These are phyloP conservation scores for Corythoichthys intestinalis DNA, from an alignment of 2,113 vertebrate genomes.

Conservation along the genomic window DNA sequence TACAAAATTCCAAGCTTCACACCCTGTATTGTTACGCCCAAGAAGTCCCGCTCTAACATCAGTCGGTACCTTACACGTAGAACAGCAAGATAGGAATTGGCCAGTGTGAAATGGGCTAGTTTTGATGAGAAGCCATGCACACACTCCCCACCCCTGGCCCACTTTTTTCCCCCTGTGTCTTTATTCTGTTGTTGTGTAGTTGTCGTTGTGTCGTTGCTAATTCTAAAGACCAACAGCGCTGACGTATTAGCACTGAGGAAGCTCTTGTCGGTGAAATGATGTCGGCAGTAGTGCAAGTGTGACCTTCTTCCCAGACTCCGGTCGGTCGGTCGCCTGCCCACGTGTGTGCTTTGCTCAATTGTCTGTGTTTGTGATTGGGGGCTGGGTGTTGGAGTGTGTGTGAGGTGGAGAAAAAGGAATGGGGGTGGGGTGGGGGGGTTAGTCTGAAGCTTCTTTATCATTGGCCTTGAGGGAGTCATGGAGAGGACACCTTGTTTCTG, in stretches of 20 bases:
- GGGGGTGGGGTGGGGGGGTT: constrained; percentile 18
- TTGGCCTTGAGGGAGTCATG: constrained; percentile 3
- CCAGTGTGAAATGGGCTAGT: not conserved
- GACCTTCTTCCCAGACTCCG: constrained; percentile 50
- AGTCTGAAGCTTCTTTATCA: constrained; percentile 3
- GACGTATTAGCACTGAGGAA: constrained; percentile 22
- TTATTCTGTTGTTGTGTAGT: constrained; percentile 68
- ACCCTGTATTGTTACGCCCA: not conserved
- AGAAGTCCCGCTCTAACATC: not conserved
- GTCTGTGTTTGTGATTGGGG: constrained; percentile 50
- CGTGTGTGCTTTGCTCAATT: constrained; percentile 47
- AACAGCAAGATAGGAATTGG: not conserved
- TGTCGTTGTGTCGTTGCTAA: constrained; percentile 64
- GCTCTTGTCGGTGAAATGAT: constrained; percentile 45
- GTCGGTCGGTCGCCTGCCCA: constrained; percentile 27
- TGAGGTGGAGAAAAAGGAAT: constrained; percentile 31
- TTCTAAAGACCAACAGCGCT: constrained; percentile 48
- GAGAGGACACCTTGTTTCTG: not conserved
- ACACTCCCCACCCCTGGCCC: constrained; percentile 7
- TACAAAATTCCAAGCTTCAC: not conserved
- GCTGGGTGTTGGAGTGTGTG: constrained; percentile 32
- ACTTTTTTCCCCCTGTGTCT: constrained; percentile 43
- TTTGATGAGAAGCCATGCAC: constrained; percentile 23
- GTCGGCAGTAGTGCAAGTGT: constrained; percentile 44
- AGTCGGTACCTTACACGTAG: not conserved